phyloP scores from a whole-genome alignment of 2,888 invertebrate genomes.

The Machimus rusticus region DNA sequence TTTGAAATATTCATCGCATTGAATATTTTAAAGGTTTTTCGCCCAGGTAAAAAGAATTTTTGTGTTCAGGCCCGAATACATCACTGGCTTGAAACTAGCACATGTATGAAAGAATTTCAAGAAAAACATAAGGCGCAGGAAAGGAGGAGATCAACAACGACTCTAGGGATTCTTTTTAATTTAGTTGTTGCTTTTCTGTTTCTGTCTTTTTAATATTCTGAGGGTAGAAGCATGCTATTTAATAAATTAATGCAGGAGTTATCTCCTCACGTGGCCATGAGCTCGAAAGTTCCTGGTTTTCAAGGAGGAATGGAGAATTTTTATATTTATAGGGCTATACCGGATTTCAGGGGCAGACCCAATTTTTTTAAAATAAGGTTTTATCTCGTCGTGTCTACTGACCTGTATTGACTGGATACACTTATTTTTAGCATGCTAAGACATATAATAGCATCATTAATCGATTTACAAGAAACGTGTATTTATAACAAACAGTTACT shows the following conservation, averaged over 20 bases:
- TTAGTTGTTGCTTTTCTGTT: background rate
- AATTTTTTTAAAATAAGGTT: background rate
- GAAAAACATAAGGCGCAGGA: background rate
- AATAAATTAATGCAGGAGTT: slow-evolving; percentile 23
- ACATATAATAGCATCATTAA: background rate
- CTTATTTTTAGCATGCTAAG: too few relatives aligned
- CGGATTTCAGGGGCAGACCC: background rate
- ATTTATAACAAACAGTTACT: too few relatives aligned
- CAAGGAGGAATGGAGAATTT: background rate
- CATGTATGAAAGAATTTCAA: slow-evolving; percentile 1
- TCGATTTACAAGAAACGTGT: background rate
- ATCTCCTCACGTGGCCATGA: background rate
- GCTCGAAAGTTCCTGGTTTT: background rate
- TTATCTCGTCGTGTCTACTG: background rate
- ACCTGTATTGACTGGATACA: background rate
- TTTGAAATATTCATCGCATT: slow-evolving; percentile 41
- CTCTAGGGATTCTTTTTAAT: background rate
- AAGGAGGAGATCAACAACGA: background rate
- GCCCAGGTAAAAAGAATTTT: slow-evolving; percentile 36
- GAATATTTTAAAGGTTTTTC: slow-evolving; percentile 42
- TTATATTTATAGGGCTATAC: background rate
- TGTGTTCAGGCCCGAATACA: slow-evolving; percentile 21
- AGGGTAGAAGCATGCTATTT: background rate
- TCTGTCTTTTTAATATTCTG: background rate
- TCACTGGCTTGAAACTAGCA: background rate